Evolutionary conservation across 2,888 invertebrate genomes (phyloP), one percentile per base, ranked within the genome.

Genomic region (Alentia gelatinosa): DNA sequence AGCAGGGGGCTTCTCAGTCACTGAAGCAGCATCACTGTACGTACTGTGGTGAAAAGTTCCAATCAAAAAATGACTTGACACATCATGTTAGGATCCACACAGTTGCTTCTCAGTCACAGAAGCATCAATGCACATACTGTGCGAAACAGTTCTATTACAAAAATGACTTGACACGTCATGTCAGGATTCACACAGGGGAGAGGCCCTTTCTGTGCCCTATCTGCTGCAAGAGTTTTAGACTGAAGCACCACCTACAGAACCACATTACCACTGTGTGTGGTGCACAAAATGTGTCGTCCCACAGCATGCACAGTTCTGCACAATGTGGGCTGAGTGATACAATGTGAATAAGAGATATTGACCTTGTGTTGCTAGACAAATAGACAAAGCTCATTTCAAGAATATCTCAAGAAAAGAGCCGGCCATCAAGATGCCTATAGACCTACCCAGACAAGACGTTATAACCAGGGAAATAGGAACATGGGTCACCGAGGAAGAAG

Each of bases 161-260:
- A 37, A 19, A 79, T 39, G 39, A 79, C 39, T 1, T 79, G 0
- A n/a, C 39, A 15, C 79, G 79, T 12, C 89, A 89, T 35, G 63
- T 89, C 12, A 47, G 56, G 37, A n/a, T 12, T 23, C 89, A 89
- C 56, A 56, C 89, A 33, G 89, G 89, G 9, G 56, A 89, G 33
- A 26, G 56, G 12, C 56, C 89, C 1, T 56, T 56, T 56, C 37
- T 26, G 50, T 89, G 89, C 35, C 3, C 9, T 1, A 9, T 15
- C 47, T 88, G 88, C 50, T 30, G 23, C 12, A n/a, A 3, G 15
- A 35, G 63, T 19, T 89, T 89, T 23, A 89, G n/a, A 26, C 50
- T 15, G 1, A 89, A 56, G 37, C 35, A 15, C 3, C 50, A 89
- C 35, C 56, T 89, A 35, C 26, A 26, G 33, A 15, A 12, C 12